Evolutionary conservation across 2,113 vertebrate species (phyloP).

Genomic region (Sciurus niger): DNA sequence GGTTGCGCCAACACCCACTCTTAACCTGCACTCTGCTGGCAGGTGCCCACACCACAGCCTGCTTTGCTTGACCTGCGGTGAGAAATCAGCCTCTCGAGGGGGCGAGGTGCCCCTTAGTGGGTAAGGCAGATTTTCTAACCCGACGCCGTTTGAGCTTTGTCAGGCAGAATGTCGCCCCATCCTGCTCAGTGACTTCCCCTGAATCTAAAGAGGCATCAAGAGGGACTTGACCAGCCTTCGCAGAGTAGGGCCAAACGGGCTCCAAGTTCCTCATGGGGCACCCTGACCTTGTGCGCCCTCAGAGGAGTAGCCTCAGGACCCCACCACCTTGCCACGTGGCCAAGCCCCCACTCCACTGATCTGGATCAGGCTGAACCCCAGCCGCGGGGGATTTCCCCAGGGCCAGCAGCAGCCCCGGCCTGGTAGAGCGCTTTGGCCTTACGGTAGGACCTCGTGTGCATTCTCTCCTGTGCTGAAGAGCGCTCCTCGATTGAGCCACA

Average conservation of each 20-base stretch:
- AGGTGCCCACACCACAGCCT: neutral
- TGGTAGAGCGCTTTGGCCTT: neutral
- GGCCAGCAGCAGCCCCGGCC: neutral
- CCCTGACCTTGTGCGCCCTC: neutral
- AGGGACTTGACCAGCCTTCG: neutral
- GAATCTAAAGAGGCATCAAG: neutral
- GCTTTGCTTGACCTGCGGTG: neutral
- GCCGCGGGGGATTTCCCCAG: neutral
- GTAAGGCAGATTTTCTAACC: neutral
- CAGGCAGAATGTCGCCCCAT: neutral
- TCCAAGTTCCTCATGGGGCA: neutral
- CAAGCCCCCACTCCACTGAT: neutral
- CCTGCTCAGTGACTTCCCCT: neutral
- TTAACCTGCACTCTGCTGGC: neutral
- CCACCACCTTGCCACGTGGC: neutral
- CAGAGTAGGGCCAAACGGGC: neutral
- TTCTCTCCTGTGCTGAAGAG: neutral
- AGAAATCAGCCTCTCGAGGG: neutral
- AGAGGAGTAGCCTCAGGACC: neutral
- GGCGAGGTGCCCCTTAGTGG: neutral
- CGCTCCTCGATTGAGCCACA: neutral
- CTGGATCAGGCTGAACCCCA: neutral
- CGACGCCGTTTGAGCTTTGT: neutral
- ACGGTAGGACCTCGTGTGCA: too few relatives aligned
- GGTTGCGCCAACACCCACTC: neutral